Percentiles rank a stretch among this genome's conserved stretches.
These are phyloP conservation scores for Osmoderma eremita DNA, from an alignment of 2,888 invertebrate genomes.

Conservation along the genomic window DNA sequence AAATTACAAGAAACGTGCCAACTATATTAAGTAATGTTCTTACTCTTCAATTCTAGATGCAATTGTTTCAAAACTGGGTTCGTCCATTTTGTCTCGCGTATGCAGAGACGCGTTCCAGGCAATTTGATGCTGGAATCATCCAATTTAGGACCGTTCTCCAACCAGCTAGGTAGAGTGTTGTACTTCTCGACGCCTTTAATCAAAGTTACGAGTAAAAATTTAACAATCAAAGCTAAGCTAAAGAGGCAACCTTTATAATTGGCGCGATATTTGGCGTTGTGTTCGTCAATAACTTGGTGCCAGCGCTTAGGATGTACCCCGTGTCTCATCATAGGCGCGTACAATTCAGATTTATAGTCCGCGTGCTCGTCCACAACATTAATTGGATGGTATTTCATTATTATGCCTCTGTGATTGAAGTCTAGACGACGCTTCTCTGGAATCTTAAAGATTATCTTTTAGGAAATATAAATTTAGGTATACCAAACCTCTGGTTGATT, in stretches of 20 bases:
- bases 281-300: slow-evolving; percentile 66
- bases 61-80: slow-evolving; percentile 70
- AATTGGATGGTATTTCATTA: slow-evolving; percentile 61
- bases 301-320: slow-evolving; percentile 73
- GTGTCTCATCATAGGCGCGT: slow-evolving; percentile 72
- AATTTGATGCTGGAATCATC: slow-evolving; percentile 63
- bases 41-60: slow-evolving; percentile 70
- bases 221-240: neutral
- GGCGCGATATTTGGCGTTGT: slow-evolving; percentile 55
- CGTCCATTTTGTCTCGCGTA: slow-evolving; percentile 73
- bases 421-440: slow-evolving; percentile 45
- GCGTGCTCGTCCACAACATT: slow-evolving; percentile 66
- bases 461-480: neutral
- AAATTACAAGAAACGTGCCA: slow-evolving; percentile 16
- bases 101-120: slow-evolving; percentile 66
- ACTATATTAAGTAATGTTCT: slow-evolving; percentile 3
- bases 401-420: slow-evolving; percentile 44
- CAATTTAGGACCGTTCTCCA: slow-evolving; percentile 62
- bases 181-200: slow-evolving; percentile 64
- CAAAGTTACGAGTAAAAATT: neutral
- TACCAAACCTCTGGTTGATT: slow-evolving; percentile 65
- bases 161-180: slow-evolving; percentile 66
- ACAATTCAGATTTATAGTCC: slow-evolving; percentile 71
- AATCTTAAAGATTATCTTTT: neutral
- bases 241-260: slow-evolving; percentile 56